Evolutionary conservation across 2,113 vertebrate species (phyloP), one percentile per base, ranked within the genome.

Genomic region (Sylvilagus bachmani): DNA sequence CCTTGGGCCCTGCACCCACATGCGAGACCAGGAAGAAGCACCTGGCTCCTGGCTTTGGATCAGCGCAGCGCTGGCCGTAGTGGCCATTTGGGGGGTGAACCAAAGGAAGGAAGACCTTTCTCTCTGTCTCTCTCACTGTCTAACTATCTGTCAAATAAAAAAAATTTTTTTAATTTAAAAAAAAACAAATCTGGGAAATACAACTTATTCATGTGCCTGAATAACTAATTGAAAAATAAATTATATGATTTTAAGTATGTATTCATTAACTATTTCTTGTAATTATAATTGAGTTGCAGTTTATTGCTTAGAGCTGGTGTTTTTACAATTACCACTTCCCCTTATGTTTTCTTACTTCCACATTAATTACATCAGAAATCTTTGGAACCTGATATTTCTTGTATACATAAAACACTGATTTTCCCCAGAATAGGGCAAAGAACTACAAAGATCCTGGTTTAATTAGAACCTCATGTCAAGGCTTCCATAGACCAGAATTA

Each of bases 321-420:
- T 33, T 27, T 89, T 89, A 91, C 5, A 13, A 4, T 73, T 87
- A 86, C 13, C 44, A 91, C 82, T 90, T 90, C 33, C 22, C 53
- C 38, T 80, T 90, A 77, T 92, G 3, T 78, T 58, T 84, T 93
- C 78, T 53, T 0, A 44, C 62, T 94, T 44, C 51, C 67, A 58
- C 49, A n/a, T 73, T 90, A 81, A 97, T 85, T 51, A 91, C 24
- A 66, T 33, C 27, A 61, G 70, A 78, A 79, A 87, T 22, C 73
- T 88, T 92, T 96, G 84, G 17, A 90, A 95, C 95, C 89, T 82
- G 0, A 51, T n/a, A 58, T 90, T 51, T 89, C 55, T 96, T 86
- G 8, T 58, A 11, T 61, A 69, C 25, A 12, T 53, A 69, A 75
- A 96, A 44, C 11, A 27, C 25, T 75, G 4, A 70, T 86, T 91